Conservation (phyloP, 2,888 invertebrate species). For the Camptogramma bilineatum region DNA sequence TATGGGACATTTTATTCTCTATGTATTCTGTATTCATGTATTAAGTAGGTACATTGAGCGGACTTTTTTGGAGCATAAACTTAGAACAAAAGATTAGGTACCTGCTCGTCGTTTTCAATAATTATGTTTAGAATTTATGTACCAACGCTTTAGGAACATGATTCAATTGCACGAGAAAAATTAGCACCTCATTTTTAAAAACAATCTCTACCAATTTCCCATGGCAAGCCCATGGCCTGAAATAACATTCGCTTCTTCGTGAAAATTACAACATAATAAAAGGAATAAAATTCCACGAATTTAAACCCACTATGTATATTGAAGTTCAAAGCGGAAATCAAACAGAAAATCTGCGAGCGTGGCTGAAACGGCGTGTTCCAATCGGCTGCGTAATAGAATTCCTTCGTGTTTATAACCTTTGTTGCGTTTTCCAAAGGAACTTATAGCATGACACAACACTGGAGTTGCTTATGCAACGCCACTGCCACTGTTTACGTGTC, state of each 20-base stretch:
- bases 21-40: too few species aligned
- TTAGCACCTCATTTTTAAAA: too few species aligned
- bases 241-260: not conserved
- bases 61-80: too few species aligned
- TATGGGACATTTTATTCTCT: too few species aligned
- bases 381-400: conserved; percentile 30
- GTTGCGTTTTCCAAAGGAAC: conserved; percentile 24
- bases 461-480: not conserved
- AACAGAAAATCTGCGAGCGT: conserved; percentile 19
- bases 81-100: too few species aligned
- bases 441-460: not conserved
- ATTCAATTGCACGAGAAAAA: too few species aligned
- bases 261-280: not conserved
- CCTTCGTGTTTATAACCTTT: conserved; percentile 33
- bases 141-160: too few species aligned
- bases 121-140: too few species aligned
- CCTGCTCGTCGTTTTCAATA: too few species aligned
- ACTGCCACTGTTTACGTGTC: not conserved
- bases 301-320: conserved; percentile 24
- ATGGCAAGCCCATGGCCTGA: not conserved
- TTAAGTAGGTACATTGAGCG: too few species aligned
- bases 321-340: conserved; percentile 36
- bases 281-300: conserved; percentile 9
- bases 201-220: too few species aligned
- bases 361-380: conserved; percentile 23